Conservation (phyloP, 30 jellyfish, hydroid and myxozoan genomes). For the Sanderia malayensis region DNA sequence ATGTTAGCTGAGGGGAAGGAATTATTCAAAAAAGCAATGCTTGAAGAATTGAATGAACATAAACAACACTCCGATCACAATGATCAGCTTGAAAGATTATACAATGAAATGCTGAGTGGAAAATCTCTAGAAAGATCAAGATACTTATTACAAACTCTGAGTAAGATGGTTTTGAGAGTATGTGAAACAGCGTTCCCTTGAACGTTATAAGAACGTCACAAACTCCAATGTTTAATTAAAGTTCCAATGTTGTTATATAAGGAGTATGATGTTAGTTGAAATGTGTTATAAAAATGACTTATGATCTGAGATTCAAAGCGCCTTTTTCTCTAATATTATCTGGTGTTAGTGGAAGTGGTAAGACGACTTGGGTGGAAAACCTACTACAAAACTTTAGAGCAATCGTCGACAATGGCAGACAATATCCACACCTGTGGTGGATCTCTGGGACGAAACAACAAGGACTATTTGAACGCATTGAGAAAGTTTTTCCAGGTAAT, state of each 20-base stretch:
- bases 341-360: constrained; percentile 35
- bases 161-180: no score
- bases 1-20: no score
- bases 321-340: constrained; percentile 18
- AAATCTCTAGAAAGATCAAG: no score
- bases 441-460: constrained; percentile 26
- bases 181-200: no score
- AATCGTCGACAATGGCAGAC: background rate
- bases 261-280: background rate
- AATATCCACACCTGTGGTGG: constrained; percentile 12
- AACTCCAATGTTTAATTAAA: no score
- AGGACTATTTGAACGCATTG: constrained; percentile 12
- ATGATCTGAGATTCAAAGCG: constrained; percentile 30
- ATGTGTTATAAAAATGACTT: no score
- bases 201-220: no score
- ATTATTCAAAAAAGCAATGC: no score
- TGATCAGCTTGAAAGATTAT: no score
- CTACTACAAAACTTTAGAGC: background rate
- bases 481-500: background rate
- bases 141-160: background rate
- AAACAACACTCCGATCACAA: no score
- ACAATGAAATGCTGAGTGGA: no score
- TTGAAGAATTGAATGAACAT: no score
- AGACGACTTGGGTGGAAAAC: constrained; percentile 34
- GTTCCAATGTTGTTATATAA: background rate